Conservation (phyloP, 2,113 vertebrate species). For the Poeciliopsis occidentalis region DNA sequence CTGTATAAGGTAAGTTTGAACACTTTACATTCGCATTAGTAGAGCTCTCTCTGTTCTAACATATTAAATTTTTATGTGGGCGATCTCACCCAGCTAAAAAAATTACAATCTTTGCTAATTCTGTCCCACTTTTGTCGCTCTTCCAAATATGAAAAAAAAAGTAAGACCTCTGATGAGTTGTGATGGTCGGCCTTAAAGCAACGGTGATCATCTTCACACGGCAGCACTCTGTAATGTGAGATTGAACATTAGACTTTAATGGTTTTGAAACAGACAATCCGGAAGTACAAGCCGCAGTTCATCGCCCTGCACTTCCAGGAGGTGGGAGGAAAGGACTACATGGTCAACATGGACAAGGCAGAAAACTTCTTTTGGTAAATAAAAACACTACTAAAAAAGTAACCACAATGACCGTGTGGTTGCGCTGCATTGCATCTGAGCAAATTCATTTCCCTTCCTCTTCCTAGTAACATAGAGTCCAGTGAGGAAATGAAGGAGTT, state of each 20-base stretch:
- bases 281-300: conserved; percentile 75
- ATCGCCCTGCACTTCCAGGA: conserved; percentile 85
- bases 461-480: conserved; percentile 74
- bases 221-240: conserved; percentile 22
- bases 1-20: conserved; percentile 75
- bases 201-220: background rate
- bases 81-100: background rate
- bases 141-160: background rate
- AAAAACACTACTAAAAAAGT: background rate
- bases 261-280: conserved; percentile 70
- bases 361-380: conserved; percentile 79
- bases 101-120: background rate
- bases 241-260: background rate
- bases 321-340: conserved; percentile 85
- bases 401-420: background rate
- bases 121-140: background rate
- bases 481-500: conserved; percentile 80
- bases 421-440: background rate
- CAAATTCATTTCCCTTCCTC: background rate
- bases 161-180: conserved; percentile 18
- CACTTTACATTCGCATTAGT: background rate
- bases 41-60: background rate
- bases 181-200: conserved; percentile 17
- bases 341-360: conserved; percentile 77
- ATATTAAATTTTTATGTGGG: background rate